Evolutionary conservation across 2,888 invertebrate genomes (phyloP), one percentile per base, ranked within the genome.

Genomic region (Drosophila algonquin): DNA sequence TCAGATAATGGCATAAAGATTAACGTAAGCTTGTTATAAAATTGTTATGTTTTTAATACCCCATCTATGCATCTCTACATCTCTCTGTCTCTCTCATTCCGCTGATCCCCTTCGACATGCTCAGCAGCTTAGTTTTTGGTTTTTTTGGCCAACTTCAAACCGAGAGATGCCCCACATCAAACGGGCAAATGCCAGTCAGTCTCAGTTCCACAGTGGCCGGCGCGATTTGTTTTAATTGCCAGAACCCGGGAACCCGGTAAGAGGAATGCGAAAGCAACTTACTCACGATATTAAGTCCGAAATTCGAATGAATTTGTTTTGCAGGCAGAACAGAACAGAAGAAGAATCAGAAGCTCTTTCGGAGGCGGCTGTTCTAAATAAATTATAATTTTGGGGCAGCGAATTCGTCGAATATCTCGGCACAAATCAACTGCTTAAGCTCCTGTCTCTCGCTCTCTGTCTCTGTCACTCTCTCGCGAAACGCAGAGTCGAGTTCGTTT

Each of bases 381-480:
- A 85, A 85, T 85, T 89, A 85, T 85, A 85, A 87, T 79, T 77
- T 89, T 77, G 57, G 63, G 63, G 73, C 64, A 65, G 62, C 73
- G 72, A 65, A 69, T 83, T 84, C 83, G 85, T 46, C 75, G 83
- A 84, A 84, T 87, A 81, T 73, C 80, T 81, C 79, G 69, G 79
- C 87, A 87, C 83, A 84, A 84, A 84, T 84, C 83, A 84, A 89
- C 89, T 89, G 83, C 89, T 83, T 83, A 83, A 75, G 68, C 61
- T 68, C 14, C 53, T 58, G 58, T 51, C 62, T 59, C 67, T 48
- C 64, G 68, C 63, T 63, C 32, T 54, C 21, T 1, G 18, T 63
- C 45, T 14, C 45, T 68, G 60, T 32, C 40, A 2, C 40, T 6
- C 40, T 27, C 55, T 59, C 59, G 68, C 61, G 71, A 67, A 84